These are phyloP conservation scores for Pteropus alecto DNA, from an alignment of 2,113 vertebrate species.

Conservation along the genomic window DNA sequence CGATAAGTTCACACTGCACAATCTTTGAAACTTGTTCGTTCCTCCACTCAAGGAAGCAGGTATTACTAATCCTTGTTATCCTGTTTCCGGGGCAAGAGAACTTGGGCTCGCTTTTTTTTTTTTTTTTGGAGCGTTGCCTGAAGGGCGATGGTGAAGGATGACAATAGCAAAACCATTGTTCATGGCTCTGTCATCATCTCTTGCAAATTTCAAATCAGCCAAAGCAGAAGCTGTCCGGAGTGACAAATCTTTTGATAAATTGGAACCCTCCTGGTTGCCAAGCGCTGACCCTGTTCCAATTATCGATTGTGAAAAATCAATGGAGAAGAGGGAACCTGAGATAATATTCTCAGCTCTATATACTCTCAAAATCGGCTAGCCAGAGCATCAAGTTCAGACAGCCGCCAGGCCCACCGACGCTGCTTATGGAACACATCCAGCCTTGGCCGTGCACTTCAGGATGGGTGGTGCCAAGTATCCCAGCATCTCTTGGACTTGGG, in stretches of 20 bases:
- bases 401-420: not conserved
- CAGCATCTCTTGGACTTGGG: not conserved
- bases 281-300: conserved; percentile 68
- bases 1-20: not conserved
- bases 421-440: not conserved
- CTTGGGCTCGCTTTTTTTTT: not conserved
- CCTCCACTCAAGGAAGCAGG: not conserved
- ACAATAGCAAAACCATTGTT: conserved; percentile 59
- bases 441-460: not conserved
- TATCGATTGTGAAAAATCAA: conserved; percentile 79
- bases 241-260: conserved; percentile 79
- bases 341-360: conserved; percentile 63
- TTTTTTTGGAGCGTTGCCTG: conserved; percentile 39
- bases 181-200: conserved; percentile 67
- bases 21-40: not conserved
- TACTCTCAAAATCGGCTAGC: conserved; percentile 62
- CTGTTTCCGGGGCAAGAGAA: not conserved
- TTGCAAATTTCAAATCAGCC: conserved; percentile 66
- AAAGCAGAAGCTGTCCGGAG: conserved; percentile 69
- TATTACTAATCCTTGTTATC: not conserved
- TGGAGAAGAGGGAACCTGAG: conserved; percentile 64
- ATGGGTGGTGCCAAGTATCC: not conserved
- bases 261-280: conserved; percentile 72
- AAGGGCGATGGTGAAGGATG: conserved; percentile 61
- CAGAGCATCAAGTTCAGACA: not conserved